Base-by-base conservation (phyloP, 2,888 invertebrate species). In the Leptogaster cylindrica region DNA sequence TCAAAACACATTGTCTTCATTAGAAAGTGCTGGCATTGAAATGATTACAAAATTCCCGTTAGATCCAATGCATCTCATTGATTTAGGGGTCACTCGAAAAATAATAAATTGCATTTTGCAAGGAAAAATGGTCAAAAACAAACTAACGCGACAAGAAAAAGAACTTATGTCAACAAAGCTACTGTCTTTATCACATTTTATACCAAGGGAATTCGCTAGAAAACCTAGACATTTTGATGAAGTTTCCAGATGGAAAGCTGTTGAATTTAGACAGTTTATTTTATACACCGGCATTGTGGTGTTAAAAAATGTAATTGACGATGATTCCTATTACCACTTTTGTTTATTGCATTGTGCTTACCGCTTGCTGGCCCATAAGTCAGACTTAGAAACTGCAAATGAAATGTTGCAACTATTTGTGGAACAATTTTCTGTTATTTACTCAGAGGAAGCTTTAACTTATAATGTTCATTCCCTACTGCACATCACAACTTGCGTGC, bases 261-360 rank as follows among this genome's bases (percentile, higher is more conserved):
- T 51, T 36, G 61, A 67, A 50, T 67, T 66, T 23, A 28, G 67
- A 16, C 50, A 61, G 16, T 67, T 61, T 18, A 18, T 50, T 55
- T 12, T 67, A 3, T 67, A 61, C 12, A 67, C 28, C 8, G 61
- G 61, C 44, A 39, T 67, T 23, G 8, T 31, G 25, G 50, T 61
- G 36, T 58, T 61, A 2, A 58, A 66, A 28, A 36, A 66, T 33
- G 20, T 55, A 20, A 12, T 66, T 14, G 12, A 58, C 20, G 44
- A 33, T 20, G 36, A 66, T 33, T 66, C 10, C 14, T 66, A 46
- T 27, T 67, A 52, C 8, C 48, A 48, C 20, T 48, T 48, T 48
- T 48, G 48, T 10, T 20, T 48, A 20, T 20, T 48, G 6, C 48
- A 48, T 10, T 20, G 8, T 31, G 66, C 66, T 16, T 61, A 61